These are phyloP conservation scores for Delphinus delphis DNA, from an alignment of 2,113 vertebrate genomes.

Conservation along the genomic window DNA sequence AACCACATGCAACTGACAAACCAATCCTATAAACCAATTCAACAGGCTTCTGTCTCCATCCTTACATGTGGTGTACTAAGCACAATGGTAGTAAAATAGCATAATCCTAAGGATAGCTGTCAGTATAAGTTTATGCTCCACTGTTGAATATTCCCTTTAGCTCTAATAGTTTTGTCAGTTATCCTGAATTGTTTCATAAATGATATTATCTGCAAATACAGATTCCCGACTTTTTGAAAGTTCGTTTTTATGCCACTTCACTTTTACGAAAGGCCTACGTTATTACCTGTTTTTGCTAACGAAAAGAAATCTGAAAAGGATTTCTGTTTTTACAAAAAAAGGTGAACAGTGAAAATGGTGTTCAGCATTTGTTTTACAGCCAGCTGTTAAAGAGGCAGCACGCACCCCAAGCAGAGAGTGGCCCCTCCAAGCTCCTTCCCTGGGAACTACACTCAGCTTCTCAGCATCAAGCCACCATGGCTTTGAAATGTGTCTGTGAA, in stretches of 20 bases:
- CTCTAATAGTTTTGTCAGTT: not conserved
- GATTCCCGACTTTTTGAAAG: not conserved
- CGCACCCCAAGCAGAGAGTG: not conserved
- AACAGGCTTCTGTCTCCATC: not conserved
- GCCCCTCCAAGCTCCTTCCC: not conserved
- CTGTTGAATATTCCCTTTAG: not conserved
- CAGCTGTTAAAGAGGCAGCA: not conserved
- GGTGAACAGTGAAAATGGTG: not conserved
- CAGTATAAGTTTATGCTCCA: not conserved
- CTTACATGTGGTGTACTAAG: not conserved
- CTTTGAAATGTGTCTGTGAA: not conserved
- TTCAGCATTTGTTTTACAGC: not conserved
- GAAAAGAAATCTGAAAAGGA: not conserved
- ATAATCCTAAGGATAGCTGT: not conserved
- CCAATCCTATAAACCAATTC: not conserved
- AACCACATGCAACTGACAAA: not conserved
- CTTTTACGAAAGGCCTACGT: not conserved
- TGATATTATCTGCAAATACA: not conserved
- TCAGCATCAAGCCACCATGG: not conserved
- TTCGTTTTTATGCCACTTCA: not conserved
- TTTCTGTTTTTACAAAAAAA: not conserved
- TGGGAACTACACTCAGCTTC: not conserved
- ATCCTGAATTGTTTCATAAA: constrained; percentile 5
- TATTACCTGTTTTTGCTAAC: not conserved
- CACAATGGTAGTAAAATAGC: not conserved